Evolutionary conservation across 2,113 vertebrate genomes (phyloP).

Genomic region (Labeo rohita): DNA sequence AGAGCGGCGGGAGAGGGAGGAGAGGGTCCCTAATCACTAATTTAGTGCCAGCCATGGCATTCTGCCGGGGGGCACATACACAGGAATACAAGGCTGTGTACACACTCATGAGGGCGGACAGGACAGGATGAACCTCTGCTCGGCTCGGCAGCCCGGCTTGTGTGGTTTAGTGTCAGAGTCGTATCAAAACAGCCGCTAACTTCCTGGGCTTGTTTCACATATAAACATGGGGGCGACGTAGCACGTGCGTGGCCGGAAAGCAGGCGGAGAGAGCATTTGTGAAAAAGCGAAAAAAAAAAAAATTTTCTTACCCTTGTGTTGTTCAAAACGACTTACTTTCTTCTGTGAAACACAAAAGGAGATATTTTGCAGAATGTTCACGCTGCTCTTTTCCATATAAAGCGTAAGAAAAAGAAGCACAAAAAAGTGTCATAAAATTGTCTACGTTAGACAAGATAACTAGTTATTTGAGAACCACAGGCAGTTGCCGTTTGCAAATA

Average conservation of each 20-base stretch:
- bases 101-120: constrained; percentile 52
- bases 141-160: constrained; percentile 13
- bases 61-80: constrained; percentile 69
- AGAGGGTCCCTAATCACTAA: constrained; percentile 83
- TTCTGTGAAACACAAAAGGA: background rate
- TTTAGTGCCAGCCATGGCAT: constrained; percentile 81
- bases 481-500: background rate
- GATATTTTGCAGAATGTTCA: background rate
- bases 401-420: background rate
- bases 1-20: constrained; percentile 72
- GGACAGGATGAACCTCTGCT: constrained; percentile 31
- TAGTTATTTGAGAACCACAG: background rate
- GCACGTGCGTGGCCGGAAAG: background rate
- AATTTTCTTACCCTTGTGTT: background rate
- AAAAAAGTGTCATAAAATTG: background rate
- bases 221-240: background rate
- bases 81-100: constrained; percentile 58
- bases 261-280: background rate
- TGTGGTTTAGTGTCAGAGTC: constrained; percentile 11
- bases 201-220: background rate
- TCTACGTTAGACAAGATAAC: background rate
- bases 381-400: background rate
- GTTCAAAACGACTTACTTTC: background rate
- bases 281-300: background rate
- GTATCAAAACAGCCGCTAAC: background rate